These are phyloP conservation scores for Colaptes auratus DNA, from an alignment of 2,113 vertebrate genomes.

Conservation along the genomic window DNA sequence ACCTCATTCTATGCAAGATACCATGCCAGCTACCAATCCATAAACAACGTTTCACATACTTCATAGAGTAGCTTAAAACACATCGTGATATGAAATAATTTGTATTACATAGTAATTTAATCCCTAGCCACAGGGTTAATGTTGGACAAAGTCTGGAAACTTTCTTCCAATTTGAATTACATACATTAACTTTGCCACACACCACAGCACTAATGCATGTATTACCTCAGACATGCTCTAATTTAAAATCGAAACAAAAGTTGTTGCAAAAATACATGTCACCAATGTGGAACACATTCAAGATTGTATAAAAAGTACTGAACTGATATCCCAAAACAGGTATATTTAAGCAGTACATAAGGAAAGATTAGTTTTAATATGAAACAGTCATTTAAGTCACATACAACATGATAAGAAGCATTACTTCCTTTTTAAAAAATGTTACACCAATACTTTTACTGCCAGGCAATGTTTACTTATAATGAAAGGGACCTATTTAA, in stretches of 20 bases:
- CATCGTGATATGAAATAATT: slow-evolving; percentile 75
- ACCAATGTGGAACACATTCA: slow-evolving; percentile 85
- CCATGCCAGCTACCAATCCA: slow-evolving; percentile 67
- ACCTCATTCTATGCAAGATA: slow-evolving; percentile 58
- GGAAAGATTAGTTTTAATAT: slow-evolving; percentile 83
- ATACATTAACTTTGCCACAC: slow-evolving; percentile 79
- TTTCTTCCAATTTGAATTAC: slow-evolving; percentile 86
- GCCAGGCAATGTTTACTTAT: slow-evolving; percentile 72
- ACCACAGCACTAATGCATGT: slow-evolving; percentile 80
- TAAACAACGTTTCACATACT: slow-evolving; percentile 74
- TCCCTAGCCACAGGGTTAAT: slow-evolving; percentile 76
- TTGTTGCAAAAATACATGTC: slow-evolving; percentile 82
- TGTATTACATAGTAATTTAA: slow-evolving; percentile 85
- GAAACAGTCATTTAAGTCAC: slow-evolving; percentile 83
- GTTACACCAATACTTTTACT: slow-evolving; percentile 71
- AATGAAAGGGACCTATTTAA: slow-evolving; percentile 58
- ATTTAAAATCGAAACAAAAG: slow-evolving; percentile 71
- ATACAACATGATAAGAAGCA: slow-evolving; percentile 80
- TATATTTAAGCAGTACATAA: slow-evolving; percentile 82
- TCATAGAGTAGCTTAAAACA: slow-evolving; percentile 81
- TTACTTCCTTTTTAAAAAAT: slow-evolving; percentile 74
- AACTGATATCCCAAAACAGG: slow-evolving; percentile 83
- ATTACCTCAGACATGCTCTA: slow-evolving; percentile 79
- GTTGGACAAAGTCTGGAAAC: slow-evolving; percentile 82
- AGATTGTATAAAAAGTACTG: slow-evolving; percentile 83